A percentile compares a stretch with the other conserved stretches of the same genome.
Conservation (phyloP, 2,797 vertebrate genomes). For the Pitangus sulphuratus region DNA sequence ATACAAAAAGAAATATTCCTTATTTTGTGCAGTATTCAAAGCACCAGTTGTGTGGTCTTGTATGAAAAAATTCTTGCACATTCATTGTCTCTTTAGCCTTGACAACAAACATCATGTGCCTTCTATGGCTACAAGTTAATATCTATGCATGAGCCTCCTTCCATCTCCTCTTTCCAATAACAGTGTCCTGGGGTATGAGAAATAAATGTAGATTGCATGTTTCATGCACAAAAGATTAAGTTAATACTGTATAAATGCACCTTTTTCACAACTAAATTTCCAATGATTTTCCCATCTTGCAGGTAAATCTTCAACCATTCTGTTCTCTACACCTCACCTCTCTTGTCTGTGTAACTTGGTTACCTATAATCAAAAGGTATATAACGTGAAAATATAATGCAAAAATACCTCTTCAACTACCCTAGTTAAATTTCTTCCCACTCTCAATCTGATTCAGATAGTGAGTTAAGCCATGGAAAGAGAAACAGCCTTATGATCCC, state of each 20-base stretch:
- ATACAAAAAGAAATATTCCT: not conserved
- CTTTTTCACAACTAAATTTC: not conserved
- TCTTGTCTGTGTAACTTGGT: not conserved
- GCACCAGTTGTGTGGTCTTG: not conserved
- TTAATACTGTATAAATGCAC: not conserved
- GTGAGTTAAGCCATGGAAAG: not conserved
- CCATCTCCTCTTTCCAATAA: not conserved
- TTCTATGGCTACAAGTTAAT: not conserved
- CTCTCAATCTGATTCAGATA: not conserved
- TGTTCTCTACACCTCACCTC: not conserved
- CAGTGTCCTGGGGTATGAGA: not conserved
- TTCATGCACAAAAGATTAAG: not conserved
- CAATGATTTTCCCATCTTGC: not conserved
- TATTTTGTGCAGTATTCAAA: not conserved
- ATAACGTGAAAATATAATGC: rapidly evolving
- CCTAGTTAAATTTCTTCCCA: not conserved
- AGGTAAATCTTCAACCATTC: not conserved
- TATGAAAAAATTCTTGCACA: not conserved
- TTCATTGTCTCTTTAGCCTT: not conserved
- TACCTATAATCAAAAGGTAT: not conserved
- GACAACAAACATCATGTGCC: not conserved
- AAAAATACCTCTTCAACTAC: not conserved
- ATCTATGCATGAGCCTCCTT: not conserved
- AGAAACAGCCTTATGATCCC: not conserved
- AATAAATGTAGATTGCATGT: not conserved